Conservation (phyloP, 2,888 invertebrate genomes). For the Andrena dorsata region DNA sequence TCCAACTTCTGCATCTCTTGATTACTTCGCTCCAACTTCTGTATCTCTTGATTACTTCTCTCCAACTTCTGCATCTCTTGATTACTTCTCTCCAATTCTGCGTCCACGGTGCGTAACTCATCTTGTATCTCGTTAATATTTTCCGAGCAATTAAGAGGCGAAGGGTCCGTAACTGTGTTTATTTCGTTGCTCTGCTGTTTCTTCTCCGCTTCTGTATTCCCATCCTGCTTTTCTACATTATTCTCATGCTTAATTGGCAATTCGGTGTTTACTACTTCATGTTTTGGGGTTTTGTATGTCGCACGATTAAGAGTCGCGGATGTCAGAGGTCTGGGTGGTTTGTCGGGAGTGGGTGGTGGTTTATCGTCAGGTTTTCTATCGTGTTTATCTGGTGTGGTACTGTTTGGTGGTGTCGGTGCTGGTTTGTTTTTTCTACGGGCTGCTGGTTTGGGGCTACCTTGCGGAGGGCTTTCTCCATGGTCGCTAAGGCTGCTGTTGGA, state of each 20-base stretch:
- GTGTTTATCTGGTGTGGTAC: slow-evolving; percentile 83
- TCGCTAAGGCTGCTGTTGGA: slow-evolving; percentile 90
- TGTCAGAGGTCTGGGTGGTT: slow-evolving; percentile 88
- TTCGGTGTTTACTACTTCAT: slow-evolving; percentile 84
- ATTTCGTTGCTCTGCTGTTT: slow-evolving; percentile 61
- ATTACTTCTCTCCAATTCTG: slow-evolving; percentile 59
- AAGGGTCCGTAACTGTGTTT: slow-evolving; percentile 35
- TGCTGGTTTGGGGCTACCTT: slow-evolving; percentile 91
- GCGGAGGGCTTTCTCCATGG: slow-evolving; percentile 89
- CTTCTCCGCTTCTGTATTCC: slow-evolving; percentile 57
- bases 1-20: slow-evolving; percentile 57
- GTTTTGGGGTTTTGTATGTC: slow-evolving; percentile 86
- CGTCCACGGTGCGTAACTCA: slow-evolving; percentile 18
- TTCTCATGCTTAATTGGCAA: slow-evolving; percentile 82
- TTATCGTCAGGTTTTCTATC: slow-evolving; percentile 80
- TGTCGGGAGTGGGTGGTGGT: slow-evolving; percentile 86
- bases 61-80: slow-evolving; percentile 57
- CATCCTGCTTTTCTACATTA: slow-evolving; percentile 74
- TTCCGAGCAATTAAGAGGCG: slow-evolving; percentile 30
- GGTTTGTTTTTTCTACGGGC: slow-evolving; percentile 91
- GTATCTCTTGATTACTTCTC: neutral
- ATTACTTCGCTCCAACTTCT: slow-evolving; percentile 59
- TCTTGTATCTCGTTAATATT: slow-evolving; percentile 42
- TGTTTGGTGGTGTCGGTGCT: slow-evolving; percentile 89
- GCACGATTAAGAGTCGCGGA: slow-evolving; percentile 88